Evolutionary conservation across 2,797 vertebrate genomes (phyloP).

Genomic region (Pteropus rufus): DNA sequence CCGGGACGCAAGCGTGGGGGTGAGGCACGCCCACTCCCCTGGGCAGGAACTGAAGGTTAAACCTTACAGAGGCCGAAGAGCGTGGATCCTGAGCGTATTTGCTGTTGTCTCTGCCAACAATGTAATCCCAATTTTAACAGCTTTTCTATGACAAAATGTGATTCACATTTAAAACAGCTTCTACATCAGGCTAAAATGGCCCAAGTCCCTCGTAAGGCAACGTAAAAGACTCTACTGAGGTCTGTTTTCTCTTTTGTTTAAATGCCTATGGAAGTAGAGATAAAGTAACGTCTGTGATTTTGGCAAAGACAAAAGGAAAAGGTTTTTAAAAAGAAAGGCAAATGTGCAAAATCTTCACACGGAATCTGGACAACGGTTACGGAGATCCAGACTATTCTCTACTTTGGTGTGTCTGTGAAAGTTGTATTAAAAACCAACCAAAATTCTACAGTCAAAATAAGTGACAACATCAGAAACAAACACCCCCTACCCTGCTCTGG

Average conservation of each 20-base stretch:
- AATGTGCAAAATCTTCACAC: background rate
- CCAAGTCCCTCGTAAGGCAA: background rate
- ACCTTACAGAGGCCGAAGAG: too few relatives aligned
- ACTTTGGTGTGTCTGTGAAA: background rate
- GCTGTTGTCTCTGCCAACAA: background rate
- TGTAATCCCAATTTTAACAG: background rate
- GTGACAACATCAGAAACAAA: background rate
- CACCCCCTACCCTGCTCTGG: too few relatives aligned
- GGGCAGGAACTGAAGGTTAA: background rate
- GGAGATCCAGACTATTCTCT: background rate
- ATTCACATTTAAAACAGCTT: background rate
- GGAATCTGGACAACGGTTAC: background rate
- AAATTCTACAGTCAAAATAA: background rate
- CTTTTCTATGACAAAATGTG: background rate
- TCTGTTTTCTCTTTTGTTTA: background rate
- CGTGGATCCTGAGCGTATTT: too few relatives aligned
- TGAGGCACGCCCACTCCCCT: too few relatives aligned
- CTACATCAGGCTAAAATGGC: background rate
- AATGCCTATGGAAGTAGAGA: background rate
- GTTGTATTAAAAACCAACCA: background rate
- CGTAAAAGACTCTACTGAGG: background rate
- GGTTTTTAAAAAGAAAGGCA: too few relatives aligned
- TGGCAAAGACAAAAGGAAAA: background rate
- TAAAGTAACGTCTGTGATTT: background rate
- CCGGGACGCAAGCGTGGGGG: too few relatives aligned